Base-by-base conservation (phyloP, 2,888 invertebrate species). In the Nemotelus pantherinus region DNA sequence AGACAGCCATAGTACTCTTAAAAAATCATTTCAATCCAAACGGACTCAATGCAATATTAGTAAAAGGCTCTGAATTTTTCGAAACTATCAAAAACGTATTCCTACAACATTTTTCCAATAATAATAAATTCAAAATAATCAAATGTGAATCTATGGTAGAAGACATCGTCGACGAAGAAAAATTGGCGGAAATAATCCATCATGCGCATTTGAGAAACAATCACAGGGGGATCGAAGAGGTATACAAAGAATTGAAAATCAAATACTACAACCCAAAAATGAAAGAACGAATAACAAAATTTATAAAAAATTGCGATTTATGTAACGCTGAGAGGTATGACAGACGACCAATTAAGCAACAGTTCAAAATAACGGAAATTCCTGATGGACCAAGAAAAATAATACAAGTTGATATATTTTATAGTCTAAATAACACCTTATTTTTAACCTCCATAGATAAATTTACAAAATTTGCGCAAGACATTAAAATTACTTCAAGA, bases 21-120 rank as follows among this genome's bases (percentile, higher is more conserved):
- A 79, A 79, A 70, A 76, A 64, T 39, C 78, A 78, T 57, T 77
- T 78, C n/a, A 72, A 65, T 25, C 65, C 57, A 5, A 68, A 76
- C 10, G 39, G 43, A 64, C 41, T 43, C 6, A 64, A 64, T 64
- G 64, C 64, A 43, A 43, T 64, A 7, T 7, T 39, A 47, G 48
- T 50, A n/a, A 53, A 9, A 9, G 7, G 1, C 25, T 25, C 25
- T 6, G 70, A 70, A 53, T 70, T 70, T 43, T 55, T 5, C 39
- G 41, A 70, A 4, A 7, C 7, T 3, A 41, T 70, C 10, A 41
- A n/a, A 6, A 39, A 70, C n/a, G 44, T 10, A 25, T 45, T 39
- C 25, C 7, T 10, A n/a, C 45, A 6, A 3, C 5, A 6, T 10
- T 70, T 70, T n/a, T 43, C 3, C 4, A 70, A 5, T 70, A 55